Conservation (phyloP, 2,113 vertebrate genomes). For the Glareola pratincola region DNA sequence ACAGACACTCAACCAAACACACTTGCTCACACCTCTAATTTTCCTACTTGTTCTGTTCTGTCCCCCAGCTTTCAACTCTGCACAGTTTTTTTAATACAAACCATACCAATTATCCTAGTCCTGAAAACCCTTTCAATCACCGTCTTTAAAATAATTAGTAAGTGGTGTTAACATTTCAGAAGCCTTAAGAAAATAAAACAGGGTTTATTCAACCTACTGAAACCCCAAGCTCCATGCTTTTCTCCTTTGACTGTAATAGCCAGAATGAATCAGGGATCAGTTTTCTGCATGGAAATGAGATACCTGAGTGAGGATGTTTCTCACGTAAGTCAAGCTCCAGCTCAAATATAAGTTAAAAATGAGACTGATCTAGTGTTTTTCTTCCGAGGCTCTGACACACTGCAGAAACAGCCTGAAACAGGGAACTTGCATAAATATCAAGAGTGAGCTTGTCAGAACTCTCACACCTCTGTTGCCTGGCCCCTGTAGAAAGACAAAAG, state of each 20-base stretch:
- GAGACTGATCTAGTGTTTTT: not conserved
- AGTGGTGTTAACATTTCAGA: not conserved
- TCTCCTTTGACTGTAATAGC: not conserved
- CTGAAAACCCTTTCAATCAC: not conserved
- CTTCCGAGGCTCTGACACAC: not conserved
- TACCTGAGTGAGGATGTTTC: not conserved
- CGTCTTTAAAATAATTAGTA: not conserved
- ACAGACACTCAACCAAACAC: not conserved
- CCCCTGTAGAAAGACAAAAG: not conserved
- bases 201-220: not conserved
- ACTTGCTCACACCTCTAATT: not conserved
- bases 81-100: not conserved
- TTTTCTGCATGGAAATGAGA: not conserved
- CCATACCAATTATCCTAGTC: not conserved
- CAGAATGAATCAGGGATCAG: not conserved
- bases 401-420: not conserved
- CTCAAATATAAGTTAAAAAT: not conserved
- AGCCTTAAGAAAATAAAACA: not conserved
- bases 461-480: not conserved
- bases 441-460: not conserved
- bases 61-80: not conserved
- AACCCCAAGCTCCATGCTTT: not conserved
- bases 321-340: not conserved
- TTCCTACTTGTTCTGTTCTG: not conserved
- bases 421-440: not conserved